Evolutionary conservation across 2,113 vertebrate genomes (phyloP), one percentile per base, ranked within the genome.

Genomic region (Varanus salvator): DNA sequence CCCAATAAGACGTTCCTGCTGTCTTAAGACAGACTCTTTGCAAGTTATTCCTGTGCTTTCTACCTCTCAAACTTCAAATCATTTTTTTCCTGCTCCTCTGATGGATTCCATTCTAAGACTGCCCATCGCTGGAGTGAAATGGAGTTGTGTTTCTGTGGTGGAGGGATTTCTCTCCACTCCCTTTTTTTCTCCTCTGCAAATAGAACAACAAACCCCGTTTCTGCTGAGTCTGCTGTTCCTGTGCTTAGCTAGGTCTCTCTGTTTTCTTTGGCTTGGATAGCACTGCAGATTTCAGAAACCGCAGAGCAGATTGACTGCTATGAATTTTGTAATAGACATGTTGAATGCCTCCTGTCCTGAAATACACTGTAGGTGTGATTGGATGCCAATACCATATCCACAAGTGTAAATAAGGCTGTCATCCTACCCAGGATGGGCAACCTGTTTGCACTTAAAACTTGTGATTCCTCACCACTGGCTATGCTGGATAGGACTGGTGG

Each of bases 211-310:
- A 90, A 38, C 76, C 80, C 84, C 77, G 0, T 92, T 95, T 96
- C 90, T 94, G 93, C 94, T 95, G 94, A 94, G 84, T 85, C 91
- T 38, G 93, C 92, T 87, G 71, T 93, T 95, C 94, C 89, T 88
- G 86, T 90, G 81, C 87, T 84, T 68, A 92, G 89, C 81, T 84
- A 82, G 83, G 87, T 86, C 88, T 92, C 90, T 72, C 0, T 95
- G 91, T 95, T 96, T 96, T 92, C 44, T 31, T 94, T 96, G 96
- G 94, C 93, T 82, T 94, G 50, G 83, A 50, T 34, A 86, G 52
- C 6, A 15, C 57, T 85, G 91, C 76, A 95, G 89, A 92, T 93
- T 93, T 94, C 68, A 91, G 90, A 88, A 96, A 90, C 93, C 90
- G 90, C 92, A 76, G 66, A 93, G 84, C 72, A 95, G 90, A 93